Conservation (phyloP, 2,113 vertebrate genomes). For the Mugil cephalus region DNA sequence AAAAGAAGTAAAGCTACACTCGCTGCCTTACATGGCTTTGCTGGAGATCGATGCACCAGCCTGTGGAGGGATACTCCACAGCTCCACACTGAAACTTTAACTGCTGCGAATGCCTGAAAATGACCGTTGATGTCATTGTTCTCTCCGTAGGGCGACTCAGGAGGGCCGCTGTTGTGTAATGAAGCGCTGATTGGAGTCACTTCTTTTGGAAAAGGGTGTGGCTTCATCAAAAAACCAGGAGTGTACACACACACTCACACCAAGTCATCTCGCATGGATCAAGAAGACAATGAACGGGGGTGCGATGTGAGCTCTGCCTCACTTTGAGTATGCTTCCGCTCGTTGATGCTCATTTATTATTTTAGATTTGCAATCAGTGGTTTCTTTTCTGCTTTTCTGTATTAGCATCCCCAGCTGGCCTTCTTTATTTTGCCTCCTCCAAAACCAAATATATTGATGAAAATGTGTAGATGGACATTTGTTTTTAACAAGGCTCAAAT, state of each 20-base stretch:
- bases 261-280: slow-evolving; percentile 69
- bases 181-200: slow-evolving; percentile 63
- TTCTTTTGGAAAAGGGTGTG: slow-evolving; percentile 61
- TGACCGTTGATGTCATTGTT: not conserved
- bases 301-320: too few relatives aligned
- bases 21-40: slow-evolving; percentile 40
- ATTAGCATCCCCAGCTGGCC: too few relatives aligned
- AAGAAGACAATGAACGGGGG: slow-evolving; percentile 34
- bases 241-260: slow-evolving; percentile 72
- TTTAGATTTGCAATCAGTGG: too few relatives aligned
- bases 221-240: slow-evolving; percentile 49
- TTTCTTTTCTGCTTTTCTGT: too few relatives aligned
- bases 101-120: too few relatives aligned
- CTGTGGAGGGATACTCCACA: not conserved
- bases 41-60: not conserved
- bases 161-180: slow-evolving; percentile 77
- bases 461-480: too few relatives aligned
- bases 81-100: too few relatives aligned
- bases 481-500: too few relatives aligned
- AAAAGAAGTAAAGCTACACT: slow-evolving; percentile 22
- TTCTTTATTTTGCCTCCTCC: too few relatives aligned
- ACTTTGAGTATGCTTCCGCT: too few relatives aligned
- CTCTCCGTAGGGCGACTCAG: slow-evolving; percentile 77
- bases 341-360: too few relatives aligned
- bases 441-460: too few relatives aligned